Percentiles rank a stretch among this genome's conserved stretches.
Evolutionary conservation across 1,140 invertebrate genomes (phyloP).

Genomic region (Andrena cerasifolii): DNA sequence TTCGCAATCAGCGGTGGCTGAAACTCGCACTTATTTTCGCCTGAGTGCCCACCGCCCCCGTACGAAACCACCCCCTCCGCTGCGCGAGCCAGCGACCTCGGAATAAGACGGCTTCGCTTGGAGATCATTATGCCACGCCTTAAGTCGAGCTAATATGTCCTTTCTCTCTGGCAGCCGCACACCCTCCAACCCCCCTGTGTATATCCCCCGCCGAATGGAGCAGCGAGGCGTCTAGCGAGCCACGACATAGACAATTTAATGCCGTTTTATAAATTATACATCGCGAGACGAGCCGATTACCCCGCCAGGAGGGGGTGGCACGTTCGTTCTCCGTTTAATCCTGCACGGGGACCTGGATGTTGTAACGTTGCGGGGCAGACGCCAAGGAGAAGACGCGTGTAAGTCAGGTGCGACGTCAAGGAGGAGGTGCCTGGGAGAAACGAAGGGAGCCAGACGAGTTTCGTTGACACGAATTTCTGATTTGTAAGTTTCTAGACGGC

Average conservation of each 20-base stretch:
- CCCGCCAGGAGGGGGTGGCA: conserved; percentile 13
- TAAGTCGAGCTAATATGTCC: conserved; percentile 82
- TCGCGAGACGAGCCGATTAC: conserved; percentile 68
- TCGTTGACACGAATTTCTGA: conserved; percentile 58
- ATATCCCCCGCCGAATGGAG: conserved; percentile 34
- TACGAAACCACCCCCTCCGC: conserved; percentile 45
- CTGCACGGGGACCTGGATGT: conserved; percentile 29
- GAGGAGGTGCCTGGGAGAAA: conserved; percentile 48
- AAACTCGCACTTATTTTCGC: conserved; percentile 80
- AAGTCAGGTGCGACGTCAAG: conserved; percentile 42
- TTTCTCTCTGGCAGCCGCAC: conserved; percentile 40
- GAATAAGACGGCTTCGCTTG: conserved; percentile 75
- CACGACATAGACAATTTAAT: conserved; percentile 78
- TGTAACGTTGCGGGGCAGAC: conserved; percentile 31
- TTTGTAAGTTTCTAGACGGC: conserved; percentile 61
- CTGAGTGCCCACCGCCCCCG: conserved; percentile 71
- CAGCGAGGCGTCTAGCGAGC: conserved; percentile 58
- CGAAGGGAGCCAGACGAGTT: conserved; percentile 48
- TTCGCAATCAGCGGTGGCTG: conserved; percentile 78
- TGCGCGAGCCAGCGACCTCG: conserved; percentile 31
- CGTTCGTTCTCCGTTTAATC: conserved; percentile 62
- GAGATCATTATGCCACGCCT: conserved; percentile 80
- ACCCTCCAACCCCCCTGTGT: conserved; percentile 50
- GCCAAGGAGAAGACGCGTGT: conserved; percentile 20
- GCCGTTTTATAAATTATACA: conserved; percentile 80